These are phyloP conservation scores for Diadumene lineata DNA, from an alignment of 92 coral and sea anemone genomes.

Conservation along the genomic window DNA sequence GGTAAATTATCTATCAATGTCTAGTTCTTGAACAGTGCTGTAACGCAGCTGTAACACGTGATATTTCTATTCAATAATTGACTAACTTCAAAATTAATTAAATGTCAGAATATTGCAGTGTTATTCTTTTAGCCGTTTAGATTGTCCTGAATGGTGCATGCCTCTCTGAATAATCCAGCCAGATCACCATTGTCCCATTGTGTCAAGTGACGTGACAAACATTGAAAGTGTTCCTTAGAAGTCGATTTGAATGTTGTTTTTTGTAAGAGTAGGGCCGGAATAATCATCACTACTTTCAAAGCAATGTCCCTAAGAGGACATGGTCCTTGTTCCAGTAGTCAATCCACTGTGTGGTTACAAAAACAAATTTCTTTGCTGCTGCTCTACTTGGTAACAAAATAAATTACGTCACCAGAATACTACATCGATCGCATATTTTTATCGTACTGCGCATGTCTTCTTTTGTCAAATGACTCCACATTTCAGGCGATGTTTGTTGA, in stretches of 20 bases:
- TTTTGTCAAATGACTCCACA: slow-evolving; percentile 39
- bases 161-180: slow-evolving; percentile 28
- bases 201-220: slow-evolving; percentile 38
- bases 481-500: slow-evolving; percentile 6
- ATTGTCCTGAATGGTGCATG: slow-evolving; percentile 11
- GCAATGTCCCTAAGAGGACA: slow-evolving; percentile 34
- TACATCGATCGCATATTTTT: slow-evolving; percentile 37
- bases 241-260: slow-evolving; percentile 57
- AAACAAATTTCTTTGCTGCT: slow-evolving; percentile 40
- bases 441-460: slow-evolving; percentile 24
- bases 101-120: too few relatives aligned
- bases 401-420: slow-evolving; percentile 39
- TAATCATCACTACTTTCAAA: slow-evolving; percentile 47
- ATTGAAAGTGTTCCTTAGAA: slow-evolving; percentile 40
- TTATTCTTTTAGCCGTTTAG: too few relatives aligned
- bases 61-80: too few relatives aligned
- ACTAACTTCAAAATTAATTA: too few relatives aligned
- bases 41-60: too few relatives aligned
- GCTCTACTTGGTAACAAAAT: slow-evolving; percentile 49
- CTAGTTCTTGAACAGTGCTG: too few relatives aligned
- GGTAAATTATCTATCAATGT: too few relatives aligned
- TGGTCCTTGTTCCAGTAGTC: slow-evolving; percentile 42
- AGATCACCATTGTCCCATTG: slow-evolving; percentile 47
- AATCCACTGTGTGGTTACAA: slow-evolving; percentile 40
- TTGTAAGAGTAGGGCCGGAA: slow-evolving; percentile 63